Evolutionary conservation across 1,140 invertebrate species (phyloP).

Genomic region (Periplaneta americana): DNA sequence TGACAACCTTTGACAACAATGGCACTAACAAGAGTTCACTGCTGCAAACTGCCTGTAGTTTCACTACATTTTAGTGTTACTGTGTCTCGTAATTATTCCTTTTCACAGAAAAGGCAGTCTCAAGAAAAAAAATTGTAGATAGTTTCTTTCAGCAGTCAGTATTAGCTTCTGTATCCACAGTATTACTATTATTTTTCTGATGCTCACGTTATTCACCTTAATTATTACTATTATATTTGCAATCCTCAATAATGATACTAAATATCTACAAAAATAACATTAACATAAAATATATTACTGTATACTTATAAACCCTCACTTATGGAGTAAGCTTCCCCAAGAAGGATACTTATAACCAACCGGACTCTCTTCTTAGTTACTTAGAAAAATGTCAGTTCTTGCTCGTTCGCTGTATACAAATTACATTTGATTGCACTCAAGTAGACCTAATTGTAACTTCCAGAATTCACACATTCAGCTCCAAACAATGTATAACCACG

Average conservation of each 20-base stretch:
- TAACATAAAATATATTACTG: constrained; percentile 14
- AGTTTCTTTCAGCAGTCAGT: neutral
- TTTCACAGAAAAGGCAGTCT: neutral
- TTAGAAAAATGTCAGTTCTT: neutral
- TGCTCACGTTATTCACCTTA: neutral
- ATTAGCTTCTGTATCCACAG: neutral
- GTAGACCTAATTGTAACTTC: neutral
- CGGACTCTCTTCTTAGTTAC: neutral
- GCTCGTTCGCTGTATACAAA: neutral
- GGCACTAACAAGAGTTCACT: neutral
- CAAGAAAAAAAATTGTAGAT: neutral
- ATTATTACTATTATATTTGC: neutral
- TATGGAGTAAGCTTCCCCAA: neutral
- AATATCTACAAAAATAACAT: constrained; percentile 15
- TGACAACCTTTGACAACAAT: neutral
- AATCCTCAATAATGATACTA: neutral
- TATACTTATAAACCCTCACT: neutral
- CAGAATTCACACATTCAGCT: neutral
- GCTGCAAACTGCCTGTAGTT: neutral
- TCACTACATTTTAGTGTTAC: neutral
- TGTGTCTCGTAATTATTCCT: neutral
- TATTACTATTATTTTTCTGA: neutral
- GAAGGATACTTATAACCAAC: neutral
- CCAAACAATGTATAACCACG: neutral
- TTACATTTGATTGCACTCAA: neutral